These are phyloP conservation scores for Darevskia mixta DNA, from an alignment of 2,797 vertebrate species.

Conservation along the genomic window DNA sequence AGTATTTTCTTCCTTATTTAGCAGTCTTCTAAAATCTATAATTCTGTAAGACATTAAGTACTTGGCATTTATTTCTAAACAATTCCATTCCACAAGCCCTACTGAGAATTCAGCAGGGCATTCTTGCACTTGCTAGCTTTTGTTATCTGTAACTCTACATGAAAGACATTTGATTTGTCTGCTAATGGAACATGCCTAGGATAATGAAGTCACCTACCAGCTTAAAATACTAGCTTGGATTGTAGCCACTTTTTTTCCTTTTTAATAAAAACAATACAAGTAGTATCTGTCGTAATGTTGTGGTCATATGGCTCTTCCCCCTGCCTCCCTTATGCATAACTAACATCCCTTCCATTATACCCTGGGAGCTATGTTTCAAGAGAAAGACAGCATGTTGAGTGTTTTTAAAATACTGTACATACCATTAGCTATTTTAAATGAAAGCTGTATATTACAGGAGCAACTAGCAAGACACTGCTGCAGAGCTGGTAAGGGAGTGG, in stretches of 20 bases:
- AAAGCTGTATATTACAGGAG: slow-evolving; percentile 35
- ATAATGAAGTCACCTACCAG: slow-evolving; percentile 66
- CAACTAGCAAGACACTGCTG: no score
- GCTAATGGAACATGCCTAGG: slow-evolving; percentile 71
- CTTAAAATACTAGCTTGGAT: slow-evolving; percentile 67
- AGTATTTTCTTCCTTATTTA: slow-evolving; percentile 79
- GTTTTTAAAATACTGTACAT: slow-evolving; percentile 9
- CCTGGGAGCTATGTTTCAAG: slow-evolving; percentile 6
- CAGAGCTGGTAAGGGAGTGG: no score
- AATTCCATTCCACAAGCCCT: slow-evolving; percentile 69
- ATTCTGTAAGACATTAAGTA: slow-evolving; percentile 79
- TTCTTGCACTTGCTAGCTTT: slow-evolving; percentile 72
- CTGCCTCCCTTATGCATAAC: slow-evolving; percentile 10
- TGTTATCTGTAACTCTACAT: slow-evolving; percentile 78
- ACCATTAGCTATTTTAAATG: not conserved
- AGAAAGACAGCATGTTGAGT: slow-evolving; percentile 23
- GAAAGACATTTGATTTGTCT: slow-evolving; percentile 75
- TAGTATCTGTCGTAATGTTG: slow-evolving; percentile 52
- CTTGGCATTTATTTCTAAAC: slow-evolving; percentile 79
- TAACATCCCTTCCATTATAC: not conserved
- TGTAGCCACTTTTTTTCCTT: slow-evolving; percentile 51
- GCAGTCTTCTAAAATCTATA: slow-evolving; percentile 78
- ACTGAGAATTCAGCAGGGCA: slow-evolving; percentile 79
- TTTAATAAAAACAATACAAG: slow-evolving; percentile 56
- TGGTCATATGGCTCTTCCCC: not conserved